Evolutionary conservation across 2,888 invertebrate species (phyloP).

Genomic region (Rhopalosiphum nymphaeae): DNA sequence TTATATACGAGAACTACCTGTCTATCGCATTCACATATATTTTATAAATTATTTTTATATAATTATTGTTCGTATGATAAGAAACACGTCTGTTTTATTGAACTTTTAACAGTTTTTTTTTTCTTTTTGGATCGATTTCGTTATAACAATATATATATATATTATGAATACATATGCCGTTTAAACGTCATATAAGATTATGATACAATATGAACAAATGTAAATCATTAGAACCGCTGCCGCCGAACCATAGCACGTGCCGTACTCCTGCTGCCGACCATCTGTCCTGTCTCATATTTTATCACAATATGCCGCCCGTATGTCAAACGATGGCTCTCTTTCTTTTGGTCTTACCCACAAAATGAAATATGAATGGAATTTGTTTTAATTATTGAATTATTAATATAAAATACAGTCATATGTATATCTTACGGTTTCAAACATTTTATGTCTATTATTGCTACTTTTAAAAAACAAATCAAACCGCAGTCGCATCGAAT

Average conservation of each 20-base stretch:
- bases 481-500: neutral
- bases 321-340: conserved; percentile 47
- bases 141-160: neutral
- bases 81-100: neutral
- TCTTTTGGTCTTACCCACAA: neutral
- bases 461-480: neutral
- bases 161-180: conserved; percentile 17
- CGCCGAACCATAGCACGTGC: conserved; percentile 51
- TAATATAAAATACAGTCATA: neutral
- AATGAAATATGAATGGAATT: conserved; percentile 14
- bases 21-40: neutral
- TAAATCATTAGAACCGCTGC: conserved; percentile 51
- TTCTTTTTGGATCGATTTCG: neutral
- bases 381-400: neutral
- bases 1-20: neutral
- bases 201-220: conserved; percentile 46
- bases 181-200: conserved; percentile 51
- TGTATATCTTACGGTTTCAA: neutral
- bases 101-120: neutral
- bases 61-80: neutral
- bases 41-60: neutral
- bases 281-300: conserved; percentile 61
- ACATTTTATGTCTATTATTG: neutral
- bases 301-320: conserved; percentile 60
- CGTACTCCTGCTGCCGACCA: conserved; percentile 49